Conservation (phyloP, 2,113 vertebrate species). For the Raphicerus campestris region DNA sequence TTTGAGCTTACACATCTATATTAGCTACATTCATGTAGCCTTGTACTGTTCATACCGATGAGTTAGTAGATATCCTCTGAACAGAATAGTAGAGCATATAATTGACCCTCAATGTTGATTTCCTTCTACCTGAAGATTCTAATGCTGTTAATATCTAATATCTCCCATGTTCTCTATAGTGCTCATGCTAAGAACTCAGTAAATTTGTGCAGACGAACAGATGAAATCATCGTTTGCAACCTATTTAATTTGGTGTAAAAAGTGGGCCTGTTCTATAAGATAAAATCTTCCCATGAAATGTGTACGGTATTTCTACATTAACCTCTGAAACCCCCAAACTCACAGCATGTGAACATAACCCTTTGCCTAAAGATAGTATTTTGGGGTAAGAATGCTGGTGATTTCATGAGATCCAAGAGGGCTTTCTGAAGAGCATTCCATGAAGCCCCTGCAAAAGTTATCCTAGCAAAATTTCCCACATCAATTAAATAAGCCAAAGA, state of each 20-base stretch:
- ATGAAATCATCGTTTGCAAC: background rate
- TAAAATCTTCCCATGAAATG: background rate
- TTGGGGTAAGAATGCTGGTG: conserved; percentile 2
- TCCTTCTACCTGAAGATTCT: background rate
- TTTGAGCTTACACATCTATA: background rate
- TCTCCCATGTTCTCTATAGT: background rate
- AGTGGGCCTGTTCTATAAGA: background rate
- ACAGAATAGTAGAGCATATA: background rate
- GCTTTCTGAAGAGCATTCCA: background rate
- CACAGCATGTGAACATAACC: background rate
- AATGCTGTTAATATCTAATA: background rate
- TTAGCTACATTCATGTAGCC: background rate
- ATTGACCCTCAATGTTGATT: background rate
- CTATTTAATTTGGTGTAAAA: background rate
- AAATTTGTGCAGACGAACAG: background rate
- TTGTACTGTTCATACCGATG: background rate
- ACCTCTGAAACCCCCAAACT: background rate
- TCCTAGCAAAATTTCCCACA: conserved; percentile 44
- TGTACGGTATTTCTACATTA: background rate
- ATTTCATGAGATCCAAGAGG: background rate
- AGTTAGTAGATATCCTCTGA: background rate
- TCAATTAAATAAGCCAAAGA: conserved; percentile 51
- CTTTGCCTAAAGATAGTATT: conserved; percentile 23
- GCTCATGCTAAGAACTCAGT: background rate
- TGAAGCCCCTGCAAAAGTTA: conserved; percentile 22